Conservation (phyloP, 2,888 invertebrate genomes). For the Ganaspis brasiliensis region DNA sequence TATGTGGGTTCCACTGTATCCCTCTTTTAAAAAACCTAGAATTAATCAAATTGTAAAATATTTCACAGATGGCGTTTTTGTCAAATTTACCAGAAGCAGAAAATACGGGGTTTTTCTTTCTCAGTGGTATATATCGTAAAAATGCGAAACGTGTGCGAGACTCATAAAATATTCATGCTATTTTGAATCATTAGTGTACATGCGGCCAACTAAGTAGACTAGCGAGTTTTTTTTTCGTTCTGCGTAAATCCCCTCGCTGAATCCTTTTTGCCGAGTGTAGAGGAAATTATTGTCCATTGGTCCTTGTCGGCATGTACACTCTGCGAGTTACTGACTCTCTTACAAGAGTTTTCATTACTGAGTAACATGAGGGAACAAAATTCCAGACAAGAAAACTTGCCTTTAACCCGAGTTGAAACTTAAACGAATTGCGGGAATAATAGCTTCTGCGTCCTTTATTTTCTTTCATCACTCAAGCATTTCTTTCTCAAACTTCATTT, state of each 20-base stretch:
- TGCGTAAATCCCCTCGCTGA: neutral
- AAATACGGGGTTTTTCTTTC: slow-evolving; percentile 2
- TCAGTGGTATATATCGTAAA: neutral
- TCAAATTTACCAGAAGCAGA: neutral
- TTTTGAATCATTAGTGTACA: slow-evolving; percentile 21
- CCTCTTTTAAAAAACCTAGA: too few relatives aligned
- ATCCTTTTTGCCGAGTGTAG: neutral
- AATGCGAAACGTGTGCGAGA: neutral
- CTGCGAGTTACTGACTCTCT: neutral
- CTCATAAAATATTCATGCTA: neutral
- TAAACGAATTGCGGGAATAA: neutral
- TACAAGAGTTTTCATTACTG: neutral
- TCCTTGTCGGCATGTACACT: neutral
- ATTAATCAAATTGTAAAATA: too few relatives aligned
- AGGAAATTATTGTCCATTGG: slow-evolving; percentile 1
- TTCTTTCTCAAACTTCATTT: neutral
- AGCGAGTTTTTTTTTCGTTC: neutral
- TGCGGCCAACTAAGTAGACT: slow-evolving; percentile 7
- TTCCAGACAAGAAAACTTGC: neutral
- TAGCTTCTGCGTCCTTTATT: neutral
- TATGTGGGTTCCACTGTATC: too few relatives aligned
- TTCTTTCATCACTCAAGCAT: neutral
- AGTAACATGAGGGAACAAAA: neutral
- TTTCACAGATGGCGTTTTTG: neutral
- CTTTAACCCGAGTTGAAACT: neutral